Evolutionary conservation across 2,797 vertebrate genomes (phyloP).

Genomic region (Hephaestus fuliginosus): DNA sequence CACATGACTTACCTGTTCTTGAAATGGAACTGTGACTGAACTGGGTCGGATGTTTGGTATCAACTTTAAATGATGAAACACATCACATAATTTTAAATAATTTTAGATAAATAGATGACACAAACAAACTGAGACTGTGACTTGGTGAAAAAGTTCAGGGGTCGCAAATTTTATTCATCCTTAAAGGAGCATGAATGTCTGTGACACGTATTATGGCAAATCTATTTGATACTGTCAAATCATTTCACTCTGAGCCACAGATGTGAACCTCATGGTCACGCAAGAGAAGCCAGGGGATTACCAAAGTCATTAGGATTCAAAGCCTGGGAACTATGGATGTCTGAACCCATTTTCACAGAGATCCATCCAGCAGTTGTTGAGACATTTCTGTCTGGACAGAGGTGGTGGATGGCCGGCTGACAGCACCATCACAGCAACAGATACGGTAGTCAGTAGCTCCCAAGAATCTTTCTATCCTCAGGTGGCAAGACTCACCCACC

Average conservation of each 20-base stretch:
- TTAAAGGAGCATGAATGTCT: background rate
- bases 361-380: too few relatives aligned
- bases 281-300: background rate
- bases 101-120: background rate
- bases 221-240: background rate
- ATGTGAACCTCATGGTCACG: background rate
- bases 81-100: background rate
- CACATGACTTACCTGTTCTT: background rate
- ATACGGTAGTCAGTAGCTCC: too few relatives aligned
- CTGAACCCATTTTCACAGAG: too few relatives aligned
- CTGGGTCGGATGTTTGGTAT: background rate
- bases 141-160: background rate
- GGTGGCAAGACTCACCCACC: too few relatives aligned
- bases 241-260: background rate
- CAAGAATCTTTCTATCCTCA: too few relatives aligned
- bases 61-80: background rate
- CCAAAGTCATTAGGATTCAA: background rate
- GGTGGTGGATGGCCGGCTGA: too few relatives aligned
- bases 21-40: background rate
- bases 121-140: background rate
- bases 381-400: too few relatives aligned
- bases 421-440: too few relatives aligned
- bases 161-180: background rate
- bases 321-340: too few relatives aligned
- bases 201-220: background rate